Evolutionary conservation across 2,888 invertebrate genomes (phyloP), one percentile per base, ranked within the genome.

Genomic region (Deroplatys truncata): DNA sequence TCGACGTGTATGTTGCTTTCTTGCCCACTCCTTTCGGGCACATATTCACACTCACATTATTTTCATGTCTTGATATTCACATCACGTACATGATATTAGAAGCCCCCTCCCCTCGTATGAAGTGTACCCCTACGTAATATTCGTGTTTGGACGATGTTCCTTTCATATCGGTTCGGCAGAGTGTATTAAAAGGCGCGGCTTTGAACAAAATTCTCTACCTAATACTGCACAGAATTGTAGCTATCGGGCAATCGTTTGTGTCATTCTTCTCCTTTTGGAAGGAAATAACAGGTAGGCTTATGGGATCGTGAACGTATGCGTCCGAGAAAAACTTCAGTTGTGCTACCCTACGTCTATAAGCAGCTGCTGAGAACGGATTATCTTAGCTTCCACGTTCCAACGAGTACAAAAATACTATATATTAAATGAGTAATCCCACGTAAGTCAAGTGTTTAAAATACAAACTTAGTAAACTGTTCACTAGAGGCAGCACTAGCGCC

Each of bases 101-200:
- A 84, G 84, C 16, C n/a, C 29, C 85, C 43, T 72, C 56, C 56
- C 4, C 20, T 72, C 56, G 56, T 72, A 25, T 20, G 56, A 72
- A 72, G 56, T 72, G 56, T 72, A 72, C 25, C 56, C 20, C 43
- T 85, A 28, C 85, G 35, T 85, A 85, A 85, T 85, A 85, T 85
- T n/a, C 85, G 85, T 85, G 85, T 85, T 85, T 85, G 85, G 85
- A 85, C 85, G 85, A 31, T 31, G 85, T 85, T 85, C 85, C 85
- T 7, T 35, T 84, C 84, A 35, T 35, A 29, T 35, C 29, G 84
- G 56, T 72, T 72, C 56, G 56, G 56, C 56, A 72, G 56, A 72
- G 56, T 72, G 56, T 72, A 72, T 72, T 72, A 72, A 20, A 72
- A 72, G 56, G 56, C 15, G 56, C 56, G 25, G 56, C 56, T 72